Evolutionary conservation across 92 coral and sea anemone species (phyloP).

Genomic region (Pocillopora meandrina): DNA sequence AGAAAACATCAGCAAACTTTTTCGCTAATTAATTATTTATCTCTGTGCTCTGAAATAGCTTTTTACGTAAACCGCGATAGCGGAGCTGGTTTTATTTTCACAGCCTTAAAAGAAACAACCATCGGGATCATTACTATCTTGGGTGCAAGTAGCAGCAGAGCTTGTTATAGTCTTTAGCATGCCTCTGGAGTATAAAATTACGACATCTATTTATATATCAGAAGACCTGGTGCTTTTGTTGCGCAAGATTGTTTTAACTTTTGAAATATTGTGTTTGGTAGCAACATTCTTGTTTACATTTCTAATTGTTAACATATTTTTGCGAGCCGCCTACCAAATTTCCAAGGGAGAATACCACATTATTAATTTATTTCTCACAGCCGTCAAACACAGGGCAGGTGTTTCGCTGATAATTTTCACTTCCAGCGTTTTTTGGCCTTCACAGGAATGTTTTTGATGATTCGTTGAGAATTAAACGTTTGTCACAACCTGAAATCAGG

Average conservation of each 20-base stretch:
- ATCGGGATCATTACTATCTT: background rate
- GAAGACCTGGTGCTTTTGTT: background rate
- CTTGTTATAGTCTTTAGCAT: background rate
- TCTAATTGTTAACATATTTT: conserved; percentile 24
- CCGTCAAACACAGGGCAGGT: conserved; percentile 24
- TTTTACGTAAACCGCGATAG: conserved; percentile 23
- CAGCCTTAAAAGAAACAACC: background rate
- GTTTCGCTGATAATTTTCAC: background rate
- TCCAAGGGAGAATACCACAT: background rate
- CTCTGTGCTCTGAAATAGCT: background rate
- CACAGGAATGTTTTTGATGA: background rate
- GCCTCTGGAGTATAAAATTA: background rate
- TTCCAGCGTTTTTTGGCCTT: background rate
- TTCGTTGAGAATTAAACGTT: background rate
- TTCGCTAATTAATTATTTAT: background rate
- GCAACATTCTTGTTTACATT: conserved; percentile 28
- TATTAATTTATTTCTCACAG: conserved; percentile 32
- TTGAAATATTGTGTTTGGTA: background rate
- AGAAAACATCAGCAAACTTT: background rate
- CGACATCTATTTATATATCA: background rate
- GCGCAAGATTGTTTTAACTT: conserved; percentile 23
- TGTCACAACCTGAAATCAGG: background rate
- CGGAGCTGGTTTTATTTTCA: background rate
- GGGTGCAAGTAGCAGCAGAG: background rate
- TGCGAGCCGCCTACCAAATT: conserved; percentile 2